Conservation (phyloP, 2,113 vertebrate genomes). For the Megaptera novaeangliae region DNA sequence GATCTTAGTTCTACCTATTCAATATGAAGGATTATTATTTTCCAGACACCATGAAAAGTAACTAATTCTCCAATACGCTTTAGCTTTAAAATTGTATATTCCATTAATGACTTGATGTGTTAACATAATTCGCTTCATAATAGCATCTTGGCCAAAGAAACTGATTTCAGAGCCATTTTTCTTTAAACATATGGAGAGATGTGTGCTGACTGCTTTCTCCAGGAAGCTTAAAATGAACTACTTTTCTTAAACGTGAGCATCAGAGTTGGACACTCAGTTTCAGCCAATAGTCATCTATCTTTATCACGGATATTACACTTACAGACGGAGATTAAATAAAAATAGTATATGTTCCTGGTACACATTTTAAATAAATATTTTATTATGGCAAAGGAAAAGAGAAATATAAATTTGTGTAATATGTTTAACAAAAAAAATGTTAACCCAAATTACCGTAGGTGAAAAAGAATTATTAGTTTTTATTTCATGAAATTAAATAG, state of each 20-base stretch:
- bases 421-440: background rate
- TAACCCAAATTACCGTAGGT: background rate
- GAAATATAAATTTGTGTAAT: background rate
- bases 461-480: background rate
- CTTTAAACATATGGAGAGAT: background rate
- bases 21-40: background rate
- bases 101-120: fast-evolving
- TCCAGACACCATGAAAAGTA: too few species aligned
- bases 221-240: too few species aligned
- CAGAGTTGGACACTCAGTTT: background rate
- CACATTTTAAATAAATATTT: background rate
- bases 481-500: background rate
- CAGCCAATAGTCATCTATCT: background rate
- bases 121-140: background rate
- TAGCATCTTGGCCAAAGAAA: background rate
- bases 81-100: background rate
- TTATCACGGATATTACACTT: too few species aligned
- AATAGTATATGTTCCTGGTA: background rate
- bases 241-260: background rate
- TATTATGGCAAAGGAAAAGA: background rate
- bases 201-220: background rate
- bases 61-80: background rate
- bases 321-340: background rate
- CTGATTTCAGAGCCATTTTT: background rate
- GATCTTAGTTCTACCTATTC: background rate